These are phyloP conservation scores for Geopemphigus sp. DNA, from an alignment of 1,140 invertebrate genomes.

Conservation along the genomic window DNA sequence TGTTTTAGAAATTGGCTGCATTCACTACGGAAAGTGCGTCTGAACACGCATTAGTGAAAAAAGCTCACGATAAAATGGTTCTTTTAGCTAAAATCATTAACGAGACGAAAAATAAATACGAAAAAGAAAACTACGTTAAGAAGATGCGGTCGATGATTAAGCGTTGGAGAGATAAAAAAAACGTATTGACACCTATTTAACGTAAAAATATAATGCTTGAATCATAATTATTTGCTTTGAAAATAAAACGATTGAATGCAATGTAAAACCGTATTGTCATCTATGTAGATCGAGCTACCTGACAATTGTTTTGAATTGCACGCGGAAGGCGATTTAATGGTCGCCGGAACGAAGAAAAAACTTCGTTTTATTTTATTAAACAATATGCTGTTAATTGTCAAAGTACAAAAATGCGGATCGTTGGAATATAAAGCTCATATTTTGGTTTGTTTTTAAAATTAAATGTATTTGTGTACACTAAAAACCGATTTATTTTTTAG, in stretches of 20 bases:
- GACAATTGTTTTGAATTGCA: constrained; percentile 42
- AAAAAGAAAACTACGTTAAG: constrained; percentile 20
- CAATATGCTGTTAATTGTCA: constrained; percentile 37
- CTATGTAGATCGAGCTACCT: background rate
- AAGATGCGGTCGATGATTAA: constrained; percentile 15
- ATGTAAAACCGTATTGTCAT: constrained; percentile 13
- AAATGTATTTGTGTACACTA: background rate
- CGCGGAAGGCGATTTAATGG: constrained; percentile 28
- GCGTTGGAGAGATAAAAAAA: constrained; percentile 33
- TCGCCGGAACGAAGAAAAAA: constrained; percentile 35
- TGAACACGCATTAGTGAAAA: background rate
- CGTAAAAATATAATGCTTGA: background rate
- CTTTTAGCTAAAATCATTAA: constrained; percentile 31
- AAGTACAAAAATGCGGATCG: constrained; percentile 26
- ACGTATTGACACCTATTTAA: background rate
- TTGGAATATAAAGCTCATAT: constrained; percentile 41
- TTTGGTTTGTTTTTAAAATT: background rate
- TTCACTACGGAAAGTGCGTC: background rate
- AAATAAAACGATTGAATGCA: constrained; percentile 5
- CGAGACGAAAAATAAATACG: constrained; percentile 42
- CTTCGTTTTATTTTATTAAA: constrained; percentile 37
- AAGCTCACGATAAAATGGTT: constrained; percentile 31
- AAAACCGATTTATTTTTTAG: constrained; percentile 8
- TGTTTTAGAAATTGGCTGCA: constrained; percentile 22
- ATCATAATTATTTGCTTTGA: background rate